phyloP scores from a whole-genome alignment of 2,888 invertebrate species.

The Gastracanthus pulcherrimus region DNA sequence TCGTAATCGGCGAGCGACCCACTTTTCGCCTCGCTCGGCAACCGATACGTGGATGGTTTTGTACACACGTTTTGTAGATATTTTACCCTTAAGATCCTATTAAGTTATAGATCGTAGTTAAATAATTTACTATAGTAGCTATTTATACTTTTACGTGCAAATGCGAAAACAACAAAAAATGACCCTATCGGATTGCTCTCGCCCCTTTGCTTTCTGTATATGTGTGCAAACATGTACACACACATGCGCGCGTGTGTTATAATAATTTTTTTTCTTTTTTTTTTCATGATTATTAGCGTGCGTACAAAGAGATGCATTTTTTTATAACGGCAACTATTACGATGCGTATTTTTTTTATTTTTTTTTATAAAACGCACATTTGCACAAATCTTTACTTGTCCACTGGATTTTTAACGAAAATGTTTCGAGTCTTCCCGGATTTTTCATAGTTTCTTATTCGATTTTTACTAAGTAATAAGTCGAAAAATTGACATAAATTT shows the following conservation, averaged over 20 bases:
- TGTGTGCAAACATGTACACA: background rate
- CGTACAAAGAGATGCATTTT: slow-evolving; percentile 66
- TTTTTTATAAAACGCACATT: slow-evolving; percentile 30
- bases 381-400: slow-evolving; percentile 4
- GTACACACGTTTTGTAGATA: slow-evolving; percentile 73
- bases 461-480: slow-evolving; percentile 22
- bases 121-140: slow-evolving; percentile 63
- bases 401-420: slow-evolving; percentile 30
- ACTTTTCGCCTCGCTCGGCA: slow-evolving; percentile 58
- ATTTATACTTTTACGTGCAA: slow-evolving; percentile 68
- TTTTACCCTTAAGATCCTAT: slow-evolving; percentile 67
- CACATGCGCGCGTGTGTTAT: slow-evolving; percentile 16
- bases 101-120: slow-evolving; percentile 67
- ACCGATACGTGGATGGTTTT: slow-evolving; percentile 57
- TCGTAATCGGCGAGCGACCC: slow-evolving; percentile 49
- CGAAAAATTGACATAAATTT: slow-evolving; percentile 5
- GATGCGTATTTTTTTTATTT: slow-evolving; percentile 33
- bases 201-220: slow-evolving; percentile 2
- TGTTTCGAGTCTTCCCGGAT: slow-evolving; percentile 30
- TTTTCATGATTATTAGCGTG: slow-evolving; percentile 38
- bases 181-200: slow-evolving; percentile 32
- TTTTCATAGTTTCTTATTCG: background rate
- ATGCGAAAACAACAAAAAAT: slow-evolving; percentile 49
- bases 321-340: slow-evolving; percentile 49
- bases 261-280: too few relatives aligned